phyloP scores from a whole-genome alignment of 2,888 invertebrate species.

The Athetis lepigone region DNA sequence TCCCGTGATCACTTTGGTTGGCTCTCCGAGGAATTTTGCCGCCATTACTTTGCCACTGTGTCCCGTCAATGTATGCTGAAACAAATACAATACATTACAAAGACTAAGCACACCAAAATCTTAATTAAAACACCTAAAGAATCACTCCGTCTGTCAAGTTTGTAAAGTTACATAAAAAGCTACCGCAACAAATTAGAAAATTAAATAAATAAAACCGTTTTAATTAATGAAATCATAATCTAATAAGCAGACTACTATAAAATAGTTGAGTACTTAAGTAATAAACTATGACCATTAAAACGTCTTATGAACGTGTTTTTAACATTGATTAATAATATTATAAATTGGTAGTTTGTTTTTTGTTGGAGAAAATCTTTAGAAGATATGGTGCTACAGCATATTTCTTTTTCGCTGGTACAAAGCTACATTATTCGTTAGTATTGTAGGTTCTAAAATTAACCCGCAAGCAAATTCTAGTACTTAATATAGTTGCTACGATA shows the following conservation, averaged over 20 bases:
- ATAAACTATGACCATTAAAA: neutral
- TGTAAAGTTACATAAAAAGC: neutral
- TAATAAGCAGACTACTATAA: neutral
- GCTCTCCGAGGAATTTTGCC: slow-evolving; percentile 98
- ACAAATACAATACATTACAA: slow-evolving; percentile 57
- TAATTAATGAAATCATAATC: too few relatives aligned
- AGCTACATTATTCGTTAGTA: too few relatives aligned
- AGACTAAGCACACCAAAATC: neutral
- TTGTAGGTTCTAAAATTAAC: too few relatives aligned
- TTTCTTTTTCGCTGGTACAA: too few relatives aligned
- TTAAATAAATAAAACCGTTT: too few relatives aligned
- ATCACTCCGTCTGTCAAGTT: neutral
- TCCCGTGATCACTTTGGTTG: slow-evolving; percentile 98
- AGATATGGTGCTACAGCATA: too few relatives aligned
- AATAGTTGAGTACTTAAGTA: neutral
- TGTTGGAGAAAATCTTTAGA: too few relatives aligned
- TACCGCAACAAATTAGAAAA: neutral
- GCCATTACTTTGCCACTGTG: slow-evolving; percentile 99
- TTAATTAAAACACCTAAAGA: too few relatives aligned
- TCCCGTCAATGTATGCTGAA: slow-evolving; percentile 97
- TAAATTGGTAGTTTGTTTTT: too few relatives aligned
- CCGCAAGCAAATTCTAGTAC: too few relatives aligned
- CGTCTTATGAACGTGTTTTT: neutral
- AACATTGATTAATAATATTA: too few relatives aligned
- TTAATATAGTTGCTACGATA: too few relatives aligned